Base-by-base conservation (phyloP, 2,888 invertebrate genomes). In the Drosophila austrosaltans region DNA sequence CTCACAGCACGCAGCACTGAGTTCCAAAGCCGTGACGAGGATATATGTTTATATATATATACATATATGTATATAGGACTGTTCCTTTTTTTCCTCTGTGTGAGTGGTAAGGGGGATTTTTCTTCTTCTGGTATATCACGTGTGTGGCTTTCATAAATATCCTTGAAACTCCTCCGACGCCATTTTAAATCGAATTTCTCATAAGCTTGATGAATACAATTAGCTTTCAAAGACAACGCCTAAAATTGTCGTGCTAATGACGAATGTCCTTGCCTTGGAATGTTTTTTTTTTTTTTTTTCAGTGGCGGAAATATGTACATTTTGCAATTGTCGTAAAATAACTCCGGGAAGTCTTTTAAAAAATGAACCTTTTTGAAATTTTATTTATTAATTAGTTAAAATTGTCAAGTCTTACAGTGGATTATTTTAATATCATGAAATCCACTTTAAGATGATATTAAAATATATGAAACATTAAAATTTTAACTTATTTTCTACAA, bases 111-210 rank as follows among this genome's bases (percentile, higher is more conserved):
- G 8, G 10, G 10, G 36, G 7, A 2, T 36, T 36, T 10, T 36
- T 10, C 36, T 8, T 40, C 28, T 16, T 32, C 22, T 12, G 10
- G 53, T 61, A 64, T 53, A 74, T 83, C 79, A 86, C 83, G 87
- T 84, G 83, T 81, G 77, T 72, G 83, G 61, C 77, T 60, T 79
- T 83, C 89, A 84, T 84, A 84, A 84, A 84, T 88, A 83, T 83
- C 57, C 78, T 66, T 59, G 48, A 68, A 62, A 75, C 48, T 66
- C 75, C 78, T 71, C 71, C 61, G 76, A 60, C 78, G 69, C 65
- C 77, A 81, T 84, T 86, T 88, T 86, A 84, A 84, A 84, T 84
- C 83, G 89, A 86, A 86, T 80, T 72, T 77, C 78, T 68, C 80
- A 70, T 80, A 70, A 71, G 68, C 40, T 36, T 77, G 82, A 72